Conservation (phyloP, 2,113 vertebrate genomes). For the Alexandromys fortis region DNA sequence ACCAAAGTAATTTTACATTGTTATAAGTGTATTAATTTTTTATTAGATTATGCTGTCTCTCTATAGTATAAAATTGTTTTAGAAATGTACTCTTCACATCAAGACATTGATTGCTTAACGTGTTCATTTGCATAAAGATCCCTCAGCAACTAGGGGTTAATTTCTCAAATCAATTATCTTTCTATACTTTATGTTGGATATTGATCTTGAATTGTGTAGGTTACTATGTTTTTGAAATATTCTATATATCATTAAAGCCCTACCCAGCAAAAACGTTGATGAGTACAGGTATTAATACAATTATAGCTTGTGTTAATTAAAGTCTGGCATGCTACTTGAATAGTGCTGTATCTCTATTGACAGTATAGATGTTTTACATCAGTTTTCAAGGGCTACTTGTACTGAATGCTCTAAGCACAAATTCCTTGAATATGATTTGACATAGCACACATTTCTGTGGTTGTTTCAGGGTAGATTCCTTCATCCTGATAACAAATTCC, state of each 20-base stretch:
- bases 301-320: slow-evolving; percentile 32
- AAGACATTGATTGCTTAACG: not conserved
- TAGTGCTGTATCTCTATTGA: not conserved
- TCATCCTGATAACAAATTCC: not conserved
- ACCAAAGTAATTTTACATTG: not conserved
- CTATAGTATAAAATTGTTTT: not conserved
- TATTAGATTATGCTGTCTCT: not conserved
- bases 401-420: not conserved
- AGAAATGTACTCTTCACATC: not conserved
- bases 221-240: not conserved
- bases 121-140: slow-evolving; percentile 9
- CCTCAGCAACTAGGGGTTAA: not conserved
- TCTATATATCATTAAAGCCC: not conserved
- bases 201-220: not conserved
- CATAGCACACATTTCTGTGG: not conserved
- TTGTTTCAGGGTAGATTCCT: not conserved
- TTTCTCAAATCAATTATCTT: not conserved
- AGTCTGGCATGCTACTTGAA: not conserved
- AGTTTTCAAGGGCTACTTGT: not conserved
- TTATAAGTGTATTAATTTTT: not conserved
- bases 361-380: not conserved
- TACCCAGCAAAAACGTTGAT: not conserved
- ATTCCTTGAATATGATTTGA: not conserved
- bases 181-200: not conserved
- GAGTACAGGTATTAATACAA: not conserved